These are phyloP conservation scores for Scortum barcoo DNA, from an alignment of 2,113 vertebrate species.

Conservation along the genomic window DNA sequence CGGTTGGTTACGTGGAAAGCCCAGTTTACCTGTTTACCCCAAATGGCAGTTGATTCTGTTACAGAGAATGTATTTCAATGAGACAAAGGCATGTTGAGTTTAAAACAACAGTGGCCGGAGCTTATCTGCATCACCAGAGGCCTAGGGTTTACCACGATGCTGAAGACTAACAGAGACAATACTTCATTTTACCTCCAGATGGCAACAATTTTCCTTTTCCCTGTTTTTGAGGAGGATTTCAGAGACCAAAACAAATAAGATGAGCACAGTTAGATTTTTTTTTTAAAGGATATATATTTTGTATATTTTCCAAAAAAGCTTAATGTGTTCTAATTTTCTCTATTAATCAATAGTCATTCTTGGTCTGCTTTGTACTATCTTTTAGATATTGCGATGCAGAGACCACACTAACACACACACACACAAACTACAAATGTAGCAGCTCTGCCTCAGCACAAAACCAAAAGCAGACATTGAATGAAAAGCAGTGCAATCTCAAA, in stretches of 20 bases:
- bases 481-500: conserved; percentile 71
- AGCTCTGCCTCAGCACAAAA: conserved; percentile 44
- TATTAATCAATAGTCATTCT: conserved; percentile 22
- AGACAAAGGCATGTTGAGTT: conserved; percentile 37
- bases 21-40: conserved; percentile 25
- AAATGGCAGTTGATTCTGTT: conserved; percentile 35
- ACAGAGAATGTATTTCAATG: conserved; percentile 4
- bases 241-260: conserved; percentile 13
- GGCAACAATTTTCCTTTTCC: conserved; percentile 60
- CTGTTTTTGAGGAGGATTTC: conserved; percentile 1
- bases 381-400: conserved; percentile 14
- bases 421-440: conserved; percentile 29
- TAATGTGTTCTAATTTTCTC: neutral
- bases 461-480: conserved; percentile 53
- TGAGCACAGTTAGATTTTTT: neutral
- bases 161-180: conserved; percentile 16
- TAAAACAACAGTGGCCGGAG: neutral
- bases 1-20: conserved; percentile 48
- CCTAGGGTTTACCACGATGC: neutral
- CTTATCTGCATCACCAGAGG: conserved; percentile 6
- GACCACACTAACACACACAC: conserved; percentile 32
- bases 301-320: neutral
- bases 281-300: neutral
- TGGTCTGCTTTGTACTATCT: neutral
- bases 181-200: conserved; percentile 65